Evolutionary conservation across 2,888 invertebrate genomes (phyloP).

Genomic region (Athrips mouffetella): DNA sequence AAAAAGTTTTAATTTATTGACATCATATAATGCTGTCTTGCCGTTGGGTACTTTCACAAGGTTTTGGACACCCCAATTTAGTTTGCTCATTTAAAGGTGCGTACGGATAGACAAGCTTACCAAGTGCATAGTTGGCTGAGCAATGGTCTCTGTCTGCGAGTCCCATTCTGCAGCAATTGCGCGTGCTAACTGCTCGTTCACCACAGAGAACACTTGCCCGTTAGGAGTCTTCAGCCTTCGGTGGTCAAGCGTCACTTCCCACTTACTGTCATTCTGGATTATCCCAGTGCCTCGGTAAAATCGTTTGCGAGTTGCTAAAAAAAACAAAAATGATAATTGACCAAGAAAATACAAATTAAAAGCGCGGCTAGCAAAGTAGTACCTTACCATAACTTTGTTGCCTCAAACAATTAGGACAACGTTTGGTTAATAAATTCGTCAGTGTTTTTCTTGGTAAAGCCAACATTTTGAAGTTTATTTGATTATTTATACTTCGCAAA

Average conservation of each 20-base stretch:
- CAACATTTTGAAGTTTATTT: slow-evolving; percentile 34
- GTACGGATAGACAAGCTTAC: slow-evolving; percentile 76
- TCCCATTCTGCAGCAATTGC: slow-evolving; percentile 98
- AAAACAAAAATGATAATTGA: not conserved
- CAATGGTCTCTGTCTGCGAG: slow-evolving; percentile 86
- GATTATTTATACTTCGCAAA: no score
- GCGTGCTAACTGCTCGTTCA: slow-evolving; percentile 92
- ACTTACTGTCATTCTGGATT: slow-evolving; percentile 82
- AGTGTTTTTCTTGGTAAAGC: slow-evolving; percentile 28
- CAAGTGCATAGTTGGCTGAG: slow-evolving; percentile 92
- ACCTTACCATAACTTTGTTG: slow-evolving; percentile 48
- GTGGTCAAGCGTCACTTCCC: slow-evolving; percentile 93
- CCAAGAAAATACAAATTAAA: no score
- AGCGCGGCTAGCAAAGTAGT: no score
- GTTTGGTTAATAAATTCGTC: slow-evolving; percentile 30
- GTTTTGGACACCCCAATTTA: no score
- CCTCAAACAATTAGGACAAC: slow-evolving; percentile 34
- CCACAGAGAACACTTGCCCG: slow-evolving; percentile 86
- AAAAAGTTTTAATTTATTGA: no score
- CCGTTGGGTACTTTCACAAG: no score
- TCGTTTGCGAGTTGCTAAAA: slow-evolving; percentile 78
- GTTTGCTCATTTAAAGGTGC: no score
- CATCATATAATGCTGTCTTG: no score
- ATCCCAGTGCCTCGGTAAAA: slow-evolving; percentile 87
- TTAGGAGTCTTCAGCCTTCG: slow-evolving; percentile 93